Conservation (phyloP, 2,797 vertebrate species). For the Monodelphis domestica region DNA sequence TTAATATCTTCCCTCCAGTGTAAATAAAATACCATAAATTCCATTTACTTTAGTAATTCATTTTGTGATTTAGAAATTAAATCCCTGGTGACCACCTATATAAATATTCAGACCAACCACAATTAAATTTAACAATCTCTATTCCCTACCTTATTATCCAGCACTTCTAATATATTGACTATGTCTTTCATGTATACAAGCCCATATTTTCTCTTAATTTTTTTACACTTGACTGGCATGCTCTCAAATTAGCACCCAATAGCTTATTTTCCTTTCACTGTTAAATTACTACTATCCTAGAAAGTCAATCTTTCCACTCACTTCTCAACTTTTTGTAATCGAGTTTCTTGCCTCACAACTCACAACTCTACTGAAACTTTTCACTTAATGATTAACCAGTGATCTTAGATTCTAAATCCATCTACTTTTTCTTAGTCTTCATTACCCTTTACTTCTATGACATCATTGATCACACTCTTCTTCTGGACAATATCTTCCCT, state of each 20-base stretch:
- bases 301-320: background rate
- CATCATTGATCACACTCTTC: background rate
- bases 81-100: too few species aligned
- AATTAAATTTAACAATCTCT: too few species aligned
- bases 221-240: background rate
- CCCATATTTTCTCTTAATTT: background rate
- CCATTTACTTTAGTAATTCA: too few species aligned
- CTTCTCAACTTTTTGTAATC: background rate
- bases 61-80: too few species aligned
- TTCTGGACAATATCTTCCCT: background rate
- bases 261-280: background rate
- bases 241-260: background rate
- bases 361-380: background rate
- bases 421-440: background rate
- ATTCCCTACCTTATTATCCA: background rate
- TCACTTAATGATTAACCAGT: background rate
- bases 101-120: too few species aligned
- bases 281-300: background rate
- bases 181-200: background rate
- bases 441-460: background rate
- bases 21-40: too few species aligned
- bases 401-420: background rate
- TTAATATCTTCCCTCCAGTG: too few species aligned
- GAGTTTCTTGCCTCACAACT: background rate
- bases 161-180: background rate